Evolutionary conservation across 2,888 invertebrate species (phyloP).

Genomic region (Plagodis pulveraria): DNA sequence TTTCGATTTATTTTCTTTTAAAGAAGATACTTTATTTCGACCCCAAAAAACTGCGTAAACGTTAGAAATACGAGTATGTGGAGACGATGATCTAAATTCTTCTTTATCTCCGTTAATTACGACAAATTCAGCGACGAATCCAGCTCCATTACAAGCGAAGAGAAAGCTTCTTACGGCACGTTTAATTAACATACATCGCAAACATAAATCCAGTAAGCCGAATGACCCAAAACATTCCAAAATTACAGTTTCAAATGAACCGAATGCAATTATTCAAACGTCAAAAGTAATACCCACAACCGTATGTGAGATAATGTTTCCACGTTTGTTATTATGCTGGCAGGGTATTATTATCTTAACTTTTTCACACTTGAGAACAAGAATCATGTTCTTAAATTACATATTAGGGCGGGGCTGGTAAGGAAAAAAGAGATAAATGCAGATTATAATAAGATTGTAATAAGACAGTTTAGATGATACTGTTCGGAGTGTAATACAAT

Average conservation of each 20-base stretch:
- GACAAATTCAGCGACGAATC: neutral
- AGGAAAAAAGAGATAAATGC: too few relatives aligned
- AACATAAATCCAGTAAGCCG: slow-evolving; percentile 27
- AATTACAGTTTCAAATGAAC: slow-evolving; percentile 37
- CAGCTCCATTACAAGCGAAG: neutral
- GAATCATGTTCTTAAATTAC: slow-evolving; percentile 27
- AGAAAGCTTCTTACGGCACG: slow-evolving; percentile 1
- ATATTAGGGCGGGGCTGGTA: slow-evolving; percentile 14
- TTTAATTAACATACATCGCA: slow-evolving; percentile 17
- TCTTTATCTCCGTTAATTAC: too few relatives aligned
- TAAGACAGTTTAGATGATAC: too few relatives aligned
- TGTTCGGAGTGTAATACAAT: too few relatives aligned
- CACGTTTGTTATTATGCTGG: slow-evolving; percentile 46
- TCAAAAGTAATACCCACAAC: slow-evolving; percentile 45
- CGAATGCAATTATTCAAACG: slow-evolving; percentile 45
- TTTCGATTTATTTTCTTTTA: too few relatives aligned
- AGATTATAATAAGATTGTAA: too few relatives aligned
- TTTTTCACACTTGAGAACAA: slow-evolving; percentile 23
- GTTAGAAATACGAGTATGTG: too few relatives aligned
- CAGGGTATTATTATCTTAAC: slow-evolving; percentile 41
- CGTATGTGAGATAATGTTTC: slow-evolving; percentile 44
- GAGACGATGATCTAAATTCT: neutral
- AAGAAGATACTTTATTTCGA: too few relatives aligned
- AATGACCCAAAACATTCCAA: slow-evolving; percentile 30
- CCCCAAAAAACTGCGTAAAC: too few relatives aligned